These are phyloP conservation scores for Platerodrilus igneus DNA, from an alignment of 2,888 invertebrate genomes.

Conservation along the genomic window DNA sequence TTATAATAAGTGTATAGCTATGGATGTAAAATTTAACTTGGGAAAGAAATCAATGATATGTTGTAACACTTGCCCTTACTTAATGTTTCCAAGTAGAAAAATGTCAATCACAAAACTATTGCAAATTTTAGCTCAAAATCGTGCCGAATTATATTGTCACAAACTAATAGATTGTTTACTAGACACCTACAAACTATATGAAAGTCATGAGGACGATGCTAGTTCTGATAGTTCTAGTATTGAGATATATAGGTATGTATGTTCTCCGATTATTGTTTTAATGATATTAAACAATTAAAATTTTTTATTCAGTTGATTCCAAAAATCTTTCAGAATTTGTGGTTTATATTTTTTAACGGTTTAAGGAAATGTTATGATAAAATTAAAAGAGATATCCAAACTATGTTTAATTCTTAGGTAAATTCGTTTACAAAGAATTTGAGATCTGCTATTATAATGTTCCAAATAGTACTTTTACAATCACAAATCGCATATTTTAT, in stretches of 20 bases:
- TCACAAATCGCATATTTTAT: too few species aligned
- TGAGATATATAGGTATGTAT: conserved; percentile 67
- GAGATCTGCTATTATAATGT: too few species aligned
- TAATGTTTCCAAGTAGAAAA: conserved; percentile 65
- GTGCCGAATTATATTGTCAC: conserved; percentile 66
- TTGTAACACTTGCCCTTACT: conserved; percentile 70
- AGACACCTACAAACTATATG: conserved; percentile 59
- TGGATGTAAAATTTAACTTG: conserved; percentile 55
- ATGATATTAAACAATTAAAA: too few species aligned
- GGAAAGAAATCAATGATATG: conserved; percentile 59
- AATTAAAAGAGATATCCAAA: too few species aligned
- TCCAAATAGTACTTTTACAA: too few species aligned
- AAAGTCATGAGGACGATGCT: conserved; percentile 52
- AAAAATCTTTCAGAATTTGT: too few species aligned
- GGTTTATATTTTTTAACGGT: too few species aligned
- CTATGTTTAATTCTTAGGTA: too few species aligned
- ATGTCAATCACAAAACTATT: conserved; percentile 70
- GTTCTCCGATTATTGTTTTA: too few species aligned
- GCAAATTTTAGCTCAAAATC: conserved; percentile 66
- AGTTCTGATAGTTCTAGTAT: conserved; percentile 56
- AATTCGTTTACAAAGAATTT: too few species aligned
- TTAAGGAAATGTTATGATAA: too few species aligned
- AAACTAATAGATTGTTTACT: conserved; percentile 66
- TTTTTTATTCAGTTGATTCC: too few species aligned
- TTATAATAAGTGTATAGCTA: conserved; percentile 58